Evolutionary conservation across 2,797 vertebrate genomes (phyloP).

Genomic region (Lemur catta): DNA sequence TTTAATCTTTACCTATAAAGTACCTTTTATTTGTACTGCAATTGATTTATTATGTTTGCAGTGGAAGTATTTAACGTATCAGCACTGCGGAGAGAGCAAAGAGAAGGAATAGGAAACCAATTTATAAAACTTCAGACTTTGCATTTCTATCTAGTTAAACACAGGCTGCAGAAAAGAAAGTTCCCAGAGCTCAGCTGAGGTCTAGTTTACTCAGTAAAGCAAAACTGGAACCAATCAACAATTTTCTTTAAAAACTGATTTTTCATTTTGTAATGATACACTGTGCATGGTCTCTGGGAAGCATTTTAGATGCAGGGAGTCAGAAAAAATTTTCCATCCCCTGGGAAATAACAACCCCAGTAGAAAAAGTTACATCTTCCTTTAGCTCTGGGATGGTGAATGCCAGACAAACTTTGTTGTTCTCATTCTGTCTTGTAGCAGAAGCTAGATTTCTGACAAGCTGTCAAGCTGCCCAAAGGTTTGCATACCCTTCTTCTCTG

Average conservation of each 20-base stretch:
- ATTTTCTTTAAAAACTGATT: background rate
- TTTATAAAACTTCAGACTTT: background rate
- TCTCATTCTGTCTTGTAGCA: constrained; percentile 73
- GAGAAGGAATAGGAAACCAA: background rate
- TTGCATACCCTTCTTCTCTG: background rate
- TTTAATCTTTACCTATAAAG: background rate
- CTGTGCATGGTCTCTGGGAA: background rate
- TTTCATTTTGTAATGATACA: constrained; percentile 28
- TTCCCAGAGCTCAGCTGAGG: background rate
- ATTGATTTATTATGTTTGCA: background rate
- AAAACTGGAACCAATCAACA: constrained; percentile 37
- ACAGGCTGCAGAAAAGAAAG: background rate
- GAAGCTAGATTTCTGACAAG: constrained; percentile 64
- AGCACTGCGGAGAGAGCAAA: background rate
- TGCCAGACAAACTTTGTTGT: constrained; percentile 67
- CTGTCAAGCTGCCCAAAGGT: constrained; percentile 53
- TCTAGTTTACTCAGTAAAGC: background rate
- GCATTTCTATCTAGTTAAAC: background rate
- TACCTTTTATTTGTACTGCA: background rate
- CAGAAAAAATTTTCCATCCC: constrained; percentile 46
- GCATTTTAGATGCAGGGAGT: constrained; percentile 2
- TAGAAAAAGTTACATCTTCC: constrained; percentile 52
- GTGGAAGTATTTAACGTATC: background rate
- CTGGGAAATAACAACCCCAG: constrained; percentile 52
- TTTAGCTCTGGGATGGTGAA: constrained; percentile 40